Evolutionary conservation across 2,797 vertebrate species (phyloP).

Genomic region (Zalophus californianus): DNA sequence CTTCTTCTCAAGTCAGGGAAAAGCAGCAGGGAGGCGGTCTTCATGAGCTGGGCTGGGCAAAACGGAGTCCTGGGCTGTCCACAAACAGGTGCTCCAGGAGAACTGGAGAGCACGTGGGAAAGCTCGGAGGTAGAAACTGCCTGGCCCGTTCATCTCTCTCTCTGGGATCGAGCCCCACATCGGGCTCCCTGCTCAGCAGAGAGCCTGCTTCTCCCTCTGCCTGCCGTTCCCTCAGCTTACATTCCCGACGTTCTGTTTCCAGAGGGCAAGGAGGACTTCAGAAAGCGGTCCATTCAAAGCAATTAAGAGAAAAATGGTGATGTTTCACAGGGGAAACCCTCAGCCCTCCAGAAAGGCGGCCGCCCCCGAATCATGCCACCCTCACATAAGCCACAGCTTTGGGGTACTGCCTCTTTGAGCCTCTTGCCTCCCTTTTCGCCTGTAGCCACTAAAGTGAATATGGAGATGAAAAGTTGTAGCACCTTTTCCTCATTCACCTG

Average conservation of each 20-base stretch:
- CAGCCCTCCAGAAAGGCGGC: not conserved
- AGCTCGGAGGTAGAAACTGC: fast-evolving
- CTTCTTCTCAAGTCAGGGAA: not conserved
- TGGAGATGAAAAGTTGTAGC: not conserved
- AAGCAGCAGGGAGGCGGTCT: not conserved
- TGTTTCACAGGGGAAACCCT: not conserved
- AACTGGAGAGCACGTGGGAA: fast-evolving
- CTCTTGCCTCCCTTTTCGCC: not conserved
- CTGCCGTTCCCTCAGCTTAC: not conserved
- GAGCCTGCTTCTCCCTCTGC: no score
- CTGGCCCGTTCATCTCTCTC: not conserved
- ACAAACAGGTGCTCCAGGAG: fast-evolving
- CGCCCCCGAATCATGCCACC: not conserved
- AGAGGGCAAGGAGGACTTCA: not conserved
- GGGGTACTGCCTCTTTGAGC: not conserved
- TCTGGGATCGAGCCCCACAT: no score
- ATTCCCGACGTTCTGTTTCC: fast-evolving
- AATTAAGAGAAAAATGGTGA: not conserved
- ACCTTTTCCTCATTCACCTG: slow-evolving; percentile 46
- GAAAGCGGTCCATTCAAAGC: not conserved
- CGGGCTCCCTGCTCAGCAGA: no score
- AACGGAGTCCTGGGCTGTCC: fast-evolving
- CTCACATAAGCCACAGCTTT: not conserved
- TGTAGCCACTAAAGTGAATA: not conserved
- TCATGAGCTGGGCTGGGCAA: not conserved